These are phyloP conservation scores for Mirounga angustirostris DNA, from an alignment of 2,113 vertebrate species.

Conservation along the genomic window DNA sequence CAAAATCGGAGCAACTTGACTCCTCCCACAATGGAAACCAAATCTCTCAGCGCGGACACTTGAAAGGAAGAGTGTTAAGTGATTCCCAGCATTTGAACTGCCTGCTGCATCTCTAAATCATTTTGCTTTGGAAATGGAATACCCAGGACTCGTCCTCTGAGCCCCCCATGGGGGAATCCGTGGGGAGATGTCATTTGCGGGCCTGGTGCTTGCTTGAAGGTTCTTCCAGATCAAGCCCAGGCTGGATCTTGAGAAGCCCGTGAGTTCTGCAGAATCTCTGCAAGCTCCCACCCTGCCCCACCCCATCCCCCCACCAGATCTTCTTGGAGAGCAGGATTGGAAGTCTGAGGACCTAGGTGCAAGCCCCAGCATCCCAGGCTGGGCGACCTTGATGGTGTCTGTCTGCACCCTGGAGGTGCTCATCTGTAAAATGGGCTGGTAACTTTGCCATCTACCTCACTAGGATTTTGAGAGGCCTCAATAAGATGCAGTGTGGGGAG, in stretches of 20 bases:
- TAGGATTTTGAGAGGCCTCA: not conserved
- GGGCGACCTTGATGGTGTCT: not conserved
- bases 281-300: fast-evolving
- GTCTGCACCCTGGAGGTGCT: not conserved
- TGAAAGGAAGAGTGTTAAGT: conserved; percentile 36
- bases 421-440: not conserved
- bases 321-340: not conserved
- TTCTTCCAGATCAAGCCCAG: not conserved
- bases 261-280: not conserved
- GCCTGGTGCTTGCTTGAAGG: not conserved
- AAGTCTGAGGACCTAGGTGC: not conserved
- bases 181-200: not conserved
- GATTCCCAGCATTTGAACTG: not conserved
- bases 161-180: fast-evolving
- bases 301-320: not conserved
- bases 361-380: not conserved
- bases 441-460: not conserved
- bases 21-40: conserved; percentile 54
- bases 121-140: not conserved
- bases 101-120: not conserved
- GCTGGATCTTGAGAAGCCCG: not conserved
- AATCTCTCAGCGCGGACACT: not conserved
- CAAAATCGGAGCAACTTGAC: not conserved
- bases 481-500: not conserved
- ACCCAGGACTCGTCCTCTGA: not conserved